A percentile compares a stretch with the other conserved stretches of the same genome.
Evolutionary conservation across 2,113 vertebrate species (phyloP).

Genomic region (Daphoenositta chrysoptera): DNA sequence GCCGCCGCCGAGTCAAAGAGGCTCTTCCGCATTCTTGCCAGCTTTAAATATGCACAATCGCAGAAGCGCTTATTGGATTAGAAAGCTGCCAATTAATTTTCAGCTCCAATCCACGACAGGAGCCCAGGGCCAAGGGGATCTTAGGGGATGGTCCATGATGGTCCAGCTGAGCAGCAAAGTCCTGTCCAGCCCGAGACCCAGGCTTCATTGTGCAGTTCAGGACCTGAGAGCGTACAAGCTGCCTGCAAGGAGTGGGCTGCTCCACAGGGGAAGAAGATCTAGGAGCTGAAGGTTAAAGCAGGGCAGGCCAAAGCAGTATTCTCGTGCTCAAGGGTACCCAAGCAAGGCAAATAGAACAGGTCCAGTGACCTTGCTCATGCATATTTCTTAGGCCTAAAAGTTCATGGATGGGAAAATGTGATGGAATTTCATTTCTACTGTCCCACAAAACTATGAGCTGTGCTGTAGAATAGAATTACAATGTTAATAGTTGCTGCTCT

Average conservation of each 20-base stretch:
- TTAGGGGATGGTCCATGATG: not conserved
- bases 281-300: not conserved
- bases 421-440: not conserved
- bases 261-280: not conserved
- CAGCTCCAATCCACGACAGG: too few relatives aligned
- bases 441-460: not conserved
- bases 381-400: not conserved
- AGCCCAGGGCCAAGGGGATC: not conserved
- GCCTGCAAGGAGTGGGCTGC: not conserved
- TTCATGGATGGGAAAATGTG: not conserved
- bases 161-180: not conserved
- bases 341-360: not conserved
- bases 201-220: not conserved
- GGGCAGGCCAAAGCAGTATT: not conserved
- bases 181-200: accelerated
- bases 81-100: too few relatives aligned
- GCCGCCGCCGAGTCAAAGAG: too few relatives aligned
- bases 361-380: not conserved
- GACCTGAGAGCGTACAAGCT: not conserved
- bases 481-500: not conserved
- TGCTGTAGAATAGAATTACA: not conserved
- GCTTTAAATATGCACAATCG: too few relatives aligned
- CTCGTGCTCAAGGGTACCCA: not conserved
- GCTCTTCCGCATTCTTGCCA: too few relatives aligned
- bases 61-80: too few relatives aligned